A percentile compares a stretch with the other conserved stretches of the same genome.
Conservation (phyloP, 2,888 invertebrate genomes). For the Icerya purchasi region DNA sequence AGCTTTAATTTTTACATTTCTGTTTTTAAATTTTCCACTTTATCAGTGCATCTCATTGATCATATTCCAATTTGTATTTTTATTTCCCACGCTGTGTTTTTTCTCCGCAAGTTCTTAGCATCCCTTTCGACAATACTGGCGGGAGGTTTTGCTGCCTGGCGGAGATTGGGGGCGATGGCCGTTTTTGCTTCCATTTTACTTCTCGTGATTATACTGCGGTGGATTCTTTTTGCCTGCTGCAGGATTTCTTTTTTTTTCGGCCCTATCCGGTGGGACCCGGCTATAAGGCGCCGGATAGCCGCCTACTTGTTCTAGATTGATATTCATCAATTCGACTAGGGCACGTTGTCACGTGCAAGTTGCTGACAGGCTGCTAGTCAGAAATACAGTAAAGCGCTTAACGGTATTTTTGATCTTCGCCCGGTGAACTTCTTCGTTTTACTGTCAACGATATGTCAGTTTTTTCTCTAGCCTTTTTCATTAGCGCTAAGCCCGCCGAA, state of each 20-base stretch:
- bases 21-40: not conserved
- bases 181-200: not conserved
- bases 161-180: not conserved
- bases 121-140: not conserved
- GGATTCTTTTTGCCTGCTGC: not conserved
- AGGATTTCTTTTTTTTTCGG: not conserved
- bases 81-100: not conserved
- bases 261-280: not conserved
- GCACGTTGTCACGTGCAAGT: not conserved
- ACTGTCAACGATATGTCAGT: no score
- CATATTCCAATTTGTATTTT: not conserved
- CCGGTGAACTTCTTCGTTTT: no score
- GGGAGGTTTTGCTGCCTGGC: not conserved
- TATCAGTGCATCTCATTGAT: not conserved
- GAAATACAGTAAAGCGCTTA: no score
- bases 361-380: not conserved
- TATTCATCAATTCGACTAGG: not conserved
- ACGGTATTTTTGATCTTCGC: no score
- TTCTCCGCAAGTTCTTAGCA: not conserved
- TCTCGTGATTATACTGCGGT: not conserved
- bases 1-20: not conserved
- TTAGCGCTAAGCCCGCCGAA: no score
- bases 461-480: no score
- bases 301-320: not conserved
- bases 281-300: not conserved